phyloP scores from a whole-genome alignment of 2,113 vertebrate genomes.

The Phrynosoma platyrhinos region DNA sequence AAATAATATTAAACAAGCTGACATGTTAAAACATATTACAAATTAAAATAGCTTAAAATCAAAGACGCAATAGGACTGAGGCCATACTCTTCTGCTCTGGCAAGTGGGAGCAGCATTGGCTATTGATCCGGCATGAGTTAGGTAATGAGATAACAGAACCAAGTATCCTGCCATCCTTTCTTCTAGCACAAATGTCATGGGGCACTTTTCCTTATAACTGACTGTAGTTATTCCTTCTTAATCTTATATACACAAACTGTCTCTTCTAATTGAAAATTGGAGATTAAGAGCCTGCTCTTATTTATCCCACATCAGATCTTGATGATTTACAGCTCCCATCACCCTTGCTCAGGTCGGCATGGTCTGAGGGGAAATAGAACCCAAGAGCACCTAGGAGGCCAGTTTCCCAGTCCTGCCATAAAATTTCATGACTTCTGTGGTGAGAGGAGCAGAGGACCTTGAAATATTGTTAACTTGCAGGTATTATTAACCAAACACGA shows the following conservation, averaged over 20 bases:
- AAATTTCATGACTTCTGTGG: not conserved
- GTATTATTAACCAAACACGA: not conserved
- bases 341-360: too few species aligned
- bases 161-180: not conserved
- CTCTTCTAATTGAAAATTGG: not conserved
- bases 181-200: not conserved
- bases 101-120: not conserved
- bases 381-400: too few species aligned
- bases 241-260: not conserved
- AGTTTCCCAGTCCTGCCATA: too few species aligned
- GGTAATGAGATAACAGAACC: not conserved
- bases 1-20: too few species aligned
- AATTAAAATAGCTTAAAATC: too few species aligned
- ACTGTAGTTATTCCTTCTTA: not conserved
- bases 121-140: not conserved
- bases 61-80: too few species aligned
- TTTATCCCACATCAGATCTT: not conserved
- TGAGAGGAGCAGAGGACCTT: not conserved
- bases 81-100: not conserved
- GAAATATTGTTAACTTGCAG: not conserved
- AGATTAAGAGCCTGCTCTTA: not conserved
- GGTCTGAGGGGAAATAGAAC: too few species aligned
- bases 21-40: too few species aligned
- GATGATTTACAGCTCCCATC: too few species aligned
- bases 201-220: not conserved